Base-by-base conservation (phyloP, 1,140 invertebrate species). In the Drosophila rufa region DNA sequence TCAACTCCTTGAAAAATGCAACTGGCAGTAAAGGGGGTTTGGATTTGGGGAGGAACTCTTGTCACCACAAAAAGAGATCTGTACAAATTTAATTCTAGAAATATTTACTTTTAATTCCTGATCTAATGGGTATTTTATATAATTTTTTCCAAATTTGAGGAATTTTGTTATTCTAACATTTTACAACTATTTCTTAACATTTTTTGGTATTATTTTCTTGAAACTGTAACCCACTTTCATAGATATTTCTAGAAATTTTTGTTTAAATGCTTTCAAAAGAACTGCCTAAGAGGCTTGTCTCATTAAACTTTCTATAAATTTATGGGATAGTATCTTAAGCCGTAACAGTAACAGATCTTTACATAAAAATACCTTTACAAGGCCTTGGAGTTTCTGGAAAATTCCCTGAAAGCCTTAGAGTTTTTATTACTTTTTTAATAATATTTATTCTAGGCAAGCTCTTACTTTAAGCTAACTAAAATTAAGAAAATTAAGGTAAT, bases 1-100 rank as follows among this genome's bases (percentile, higher is more conserved):
- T 59, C 67, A 71, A 51, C 55, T 73, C 22, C 43, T 73, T 71
- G 15, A 4, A 45, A 66, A 66, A 36, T 45, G 36, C 27, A 53
- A 25, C n/a, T 42, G 5, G 25, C 17, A 19, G 1, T 14, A 6
- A 9, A 19, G 48, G 67, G 48, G 45, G 55, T 55, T 15, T 1
- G 5, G 14, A 47, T 36, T 12, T 15, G 22, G 22, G 11, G 6
- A 25, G 14, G 19, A 55, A 40, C 33, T 36, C 3, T 36, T 11
- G 33, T 11, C 33, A 11, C 3, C 33, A 36, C 3, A 11, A 36
- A 36, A 36, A 36, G 0, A 36, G 12, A 36, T 11, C 9, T 36
- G 3, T 36, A 36, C 2, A 27, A 27, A 27, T 27, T 27, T 0
- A 27, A 27, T 27, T 27, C 11, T 12, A 36, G 1, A 36, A 11